Base-by-base conservation (phyloP, 2,797 vertebrate species). In the Esox lucius region DNA sequence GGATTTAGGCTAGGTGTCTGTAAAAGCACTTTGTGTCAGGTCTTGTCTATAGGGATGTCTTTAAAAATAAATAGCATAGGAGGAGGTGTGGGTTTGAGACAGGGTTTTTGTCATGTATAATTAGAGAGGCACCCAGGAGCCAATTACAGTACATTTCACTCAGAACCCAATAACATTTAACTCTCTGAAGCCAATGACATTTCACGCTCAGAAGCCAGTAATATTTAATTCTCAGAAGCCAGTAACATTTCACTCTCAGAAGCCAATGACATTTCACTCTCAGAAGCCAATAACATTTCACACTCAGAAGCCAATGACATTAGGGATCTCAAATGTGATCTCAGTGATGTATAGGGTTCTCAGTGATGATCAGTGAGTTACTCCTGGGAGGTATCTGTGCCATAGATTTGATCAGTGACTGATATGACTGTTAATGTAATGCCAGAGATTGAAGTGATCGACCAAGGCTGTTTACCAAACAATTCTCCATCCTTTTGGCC, bases 401-500 rank as follows among this genome's bases (percentile, higher is more conserved):
- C 75, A 78, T 87, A 87, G 81, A 86, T 80, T 70, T 69, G 79
- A 78, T 68, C 68, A 19, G 67, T 81, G 74, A 85, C 79, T 83
- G 78, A 87, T 82, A 49, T 24, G 46, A 83, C 68, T 48, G 71
- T 62, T 76, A 73, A 87, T 83, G 74, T 83, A 74, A 81, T 87
- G 72, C 75, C 75, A 67, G 75, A 68, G 68, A 78, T 72, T 46
- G 42, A 46, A 46, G 42, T 46, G 75, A 84, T 80, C 33, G 82
- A 89, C 84, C 87, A 87, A 88, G 87, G 81, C 79, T 86, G 72
- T 68, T 78, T 42, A 79, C 67, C 62, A 68, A 76, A 79, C 42
- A 46, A 46, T 46, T 46, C 42, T 79, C 83, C 82, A 72, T 88
- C 84, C 73, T 78, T 74, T 66, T 13, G 26, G 26, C 15, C 81